Conservation (phyloP, 2,113 vertebrate genomes). For the Proterorhinus semilunaris region DNA sequence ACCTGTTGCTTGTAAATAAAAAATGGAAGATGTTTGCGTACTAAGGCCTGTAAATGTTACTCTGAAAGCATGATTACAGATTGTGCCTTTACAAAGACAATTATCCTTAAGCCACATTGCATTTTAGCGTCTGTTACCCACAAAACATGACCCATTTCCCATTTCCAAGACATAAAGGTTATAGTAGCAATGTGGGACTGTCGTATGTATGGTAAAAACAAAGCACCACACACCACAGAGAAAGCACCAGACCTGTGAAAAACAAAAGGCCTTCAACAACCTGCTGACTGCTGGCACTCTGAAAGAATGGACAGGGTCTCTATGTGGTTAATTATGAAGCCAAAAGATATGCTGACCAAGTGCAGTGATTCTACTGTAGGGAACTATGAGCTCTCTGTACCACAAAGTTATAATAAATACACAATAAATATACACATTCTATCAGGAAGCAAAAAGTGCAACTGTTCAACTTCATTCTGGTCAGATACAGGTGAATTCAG, state of each 20-base stretch:
- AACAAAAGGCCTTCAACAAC: slow-evolving; percentile 50
- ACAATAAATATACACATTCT: slow-evolving; percentile 21
- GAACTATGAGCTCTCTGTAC: slow-evolving; percentile 29
- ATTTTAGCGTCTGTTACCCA: neutral
- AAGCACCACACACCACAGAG: slow-evolving; percentile 44
- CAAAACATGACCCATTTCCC: slow-evolving; percentile 5
- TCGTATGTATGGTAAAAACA: slow-evolving; percentile 38
- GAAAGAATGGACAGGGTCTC: neutral
- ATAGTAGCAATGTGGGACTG: slow-evolving; percentile 29
- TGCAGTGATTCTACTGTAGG: slow-evolving; percentile 14
- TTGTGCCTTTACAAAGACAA: slow-evolving; percentile 25
- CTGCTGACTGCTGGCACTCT: slow-evolving; percentile 59
- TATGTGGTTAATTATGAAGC: slow-evolving; percentile 14
- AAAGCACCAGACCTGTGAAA: slow-evolving; percentile 66
- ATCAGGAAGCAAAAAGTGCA: slow-evolving; percentile 16
- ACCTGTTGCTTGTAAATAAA: too few species aligned
- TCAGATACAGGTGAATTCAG: neutral
- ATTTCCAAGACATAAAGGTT: slow-evolving; percentile 19
- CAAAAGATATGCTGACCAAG: slow-evolving; percentile 29
- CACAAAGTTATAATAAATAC: slow-evolving; percentile 22
- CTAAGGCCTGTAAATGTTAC: neutral
- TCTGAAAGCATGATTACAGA: neutral
- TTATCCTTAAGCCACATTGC: neutral
- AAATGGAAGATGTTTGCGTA: too few species aligned
- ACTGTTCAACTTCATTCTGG: slow-evolving; percentile 14